Evolutionary conservation across 2,113 vertebrate genomes (phyloP), one percentile per base, ranked within the genome.

Genomic region (Heterotilapia buettikoferi): DNA sequence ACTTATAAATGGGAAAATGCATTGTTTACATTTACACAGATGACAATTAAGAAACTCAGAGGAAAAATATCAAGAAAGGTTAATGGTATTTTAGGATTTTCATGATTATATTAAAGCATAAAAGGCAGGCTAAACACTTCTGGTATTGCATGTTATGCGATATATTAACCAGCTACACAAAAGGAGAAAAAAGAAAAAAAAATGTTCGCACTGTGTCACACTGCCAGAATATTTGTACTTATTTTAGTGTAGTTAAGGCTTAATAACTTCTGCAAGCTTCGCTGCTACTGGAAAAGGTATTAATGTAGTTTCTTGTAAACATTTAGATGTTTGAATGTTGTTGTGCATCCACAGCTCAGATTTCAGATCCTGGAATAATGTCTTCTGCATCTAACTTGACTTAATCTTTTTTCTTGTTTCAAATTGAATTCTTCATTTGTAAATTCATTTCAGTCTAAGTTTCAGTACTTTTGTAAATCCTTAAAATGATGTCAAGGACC

Each of bases 21-120:
- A 91, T 95, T 89, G 94, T 96, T 96, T 95, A 96, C 94, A 96
- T 96, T 88, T 86, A 92, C 92, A 93, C 91, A 90, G 87, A 95
- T 93, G 91, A 90, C 86, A 92, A 91, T 92, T 90, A 87, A 94
- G 82, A 88, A 94, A 94, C 92, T 94, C 93, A 91, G 89, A 93
- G 93, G 92, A 91, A 87, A 87, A 91, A 80, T 89, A 84, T 87
- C 56, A 79, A 88, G 73, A 90, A 47, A 87, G 68, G 59, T 91
- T 83, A 89, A 90, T 86, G 81, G 89, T 94, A 88, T 96, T 94
- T 94, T 89, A 92, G 86, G 86, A 45, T 93, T 90, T 93, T 94
- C 86, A 86, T 92, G 59, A 84, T 86, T 91, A 92, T 88, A 85
- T 86, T 89, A 80, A 83, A 89, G 89, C 88, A 86, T 92, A 88